phyloP scores from a whole-genome alignment of 2,888 invertebrate species.

The Vandiemenella viatica region DNA sequence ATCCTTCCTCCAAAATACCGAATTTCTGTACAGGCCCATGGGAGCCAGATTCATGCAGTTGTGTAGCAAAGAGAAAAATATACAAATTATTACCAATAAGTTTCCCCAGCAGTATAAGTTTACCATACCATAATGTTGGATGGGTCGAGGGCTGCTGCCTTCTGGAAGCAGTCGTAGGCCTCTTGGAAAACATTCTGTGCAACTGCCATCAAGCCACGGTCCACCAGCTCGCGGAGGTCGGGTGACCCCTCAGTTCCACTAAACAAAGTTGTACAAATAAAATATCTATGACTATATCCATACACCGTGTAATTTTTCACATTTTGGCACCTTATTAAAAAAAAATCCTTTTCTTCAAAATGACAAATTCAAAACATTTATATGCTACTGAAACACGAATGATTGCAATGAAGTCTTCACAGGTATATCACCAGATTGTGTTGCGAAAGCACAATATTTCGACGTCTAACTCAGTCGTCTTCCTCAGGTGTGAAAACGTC shows the following conservation, averaged over 20 bases:
- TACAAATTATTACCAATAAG: too few relatives aligned
- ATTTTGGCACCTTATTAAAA: background rate
- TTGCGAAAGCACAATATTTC: too few relatives aligned
- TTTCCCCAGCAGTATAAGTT: too few relatives aligned
- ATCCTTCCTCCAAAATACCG: too few relatives aligned
- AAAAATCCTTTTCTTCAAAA: background rate
- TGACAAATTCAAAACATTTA: background rate
- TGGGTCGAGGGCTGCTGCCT: conserved; percentile 63
- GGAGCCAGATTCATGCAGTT: too few relatives aligned
- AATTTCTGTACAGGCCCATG: too few relatives aligned
- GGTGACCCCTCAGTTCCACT: conserved; percentile 19
- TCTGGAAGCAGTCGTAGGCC: conserved; percentile 64
- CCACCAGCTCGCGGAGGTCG: conserved; percentile 55
- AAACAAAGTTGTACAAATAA: background rate
- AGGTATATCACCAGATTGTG: too few relatives aligned
- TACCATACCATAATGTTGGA: conserved; percentile 77
- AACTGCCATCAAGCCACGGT: conserved; percentile 65
- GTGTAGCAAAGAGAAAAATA: too few relatives aligned
- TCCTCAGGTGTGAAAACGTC: too few relatives aligned
- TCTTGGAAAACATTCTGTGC: conserved; percentile 75
- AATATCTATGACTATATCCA: background rate
- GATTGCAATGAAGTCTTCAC: too few relatives aligned
- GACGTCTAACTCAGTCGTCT: too few relatives aligned
- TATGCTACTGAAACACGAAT: too few relatives aligned
- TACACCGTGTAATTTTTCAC: background rate